Conservation (phyloP, 2,797 vertebrate species). For the Pyrocephalus nanus region DNA sequence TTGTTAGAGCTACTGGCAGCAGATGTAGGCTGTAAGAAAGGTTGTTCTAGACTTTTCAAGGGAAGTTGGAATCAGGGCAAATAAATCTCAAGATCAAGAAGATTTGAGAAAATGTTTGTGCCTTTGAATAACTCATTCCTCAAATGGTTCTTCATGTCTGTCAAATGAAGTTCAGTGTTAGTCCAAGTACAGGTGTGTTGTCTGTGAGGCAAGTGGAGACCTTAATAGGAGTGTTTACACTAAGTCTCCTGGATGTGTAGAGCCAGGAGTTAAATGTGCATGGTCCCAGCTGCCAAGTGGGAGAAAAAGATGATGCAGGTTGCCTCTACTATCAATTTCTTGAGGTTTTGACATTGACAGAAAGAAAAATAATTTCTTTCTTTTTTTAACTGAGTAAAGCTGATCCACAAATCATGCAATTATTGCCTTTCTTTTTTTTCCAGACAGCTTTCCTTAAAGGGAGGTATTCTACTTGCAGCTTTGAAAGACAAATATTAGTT, state of each 20-base stretch:
- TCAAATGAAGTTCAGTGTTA: background rate
- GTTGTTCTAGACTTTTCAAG: background rate
- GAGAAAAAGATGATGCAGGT: background rate
- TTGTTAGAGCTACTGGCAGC: background rate
- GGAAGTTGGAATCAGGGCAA: background rate
- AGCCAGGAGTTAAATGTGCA: background rate
- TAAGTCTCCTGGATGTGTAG: background rate
- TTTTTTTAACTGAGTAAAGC: background rate
- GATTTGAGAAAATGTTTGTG: background rate
- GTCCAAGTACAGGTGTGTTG: background rate
- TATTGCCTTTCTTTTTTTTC: background rate
- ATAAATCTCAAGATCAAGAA: background rate
- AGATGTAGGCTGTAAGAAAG: background rate
- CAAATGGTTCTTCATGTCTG: background rate
- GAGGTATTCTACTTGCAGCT: background rate
- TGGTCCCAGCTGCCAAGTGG: background rate
- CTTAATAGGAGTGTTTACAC: background rate
- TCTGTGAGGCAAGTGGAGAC: background rate
- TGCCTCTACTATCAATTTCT: background rate
- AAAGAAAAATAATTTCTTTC: background rate
- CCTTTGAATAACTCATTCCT: background rate
- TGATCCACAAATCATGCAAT: background rate
- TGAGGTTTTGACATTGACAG: background rate
- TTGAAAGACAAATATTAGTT: slow-evolving; percentile 10
- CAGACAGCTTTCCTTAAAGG: background rate